Evolutionary conservation across 2,113 vertebrate species (phyloP), one percentile per base, ranked within the genome.

Genomic region (Sebastes fasciatus): DNA sequence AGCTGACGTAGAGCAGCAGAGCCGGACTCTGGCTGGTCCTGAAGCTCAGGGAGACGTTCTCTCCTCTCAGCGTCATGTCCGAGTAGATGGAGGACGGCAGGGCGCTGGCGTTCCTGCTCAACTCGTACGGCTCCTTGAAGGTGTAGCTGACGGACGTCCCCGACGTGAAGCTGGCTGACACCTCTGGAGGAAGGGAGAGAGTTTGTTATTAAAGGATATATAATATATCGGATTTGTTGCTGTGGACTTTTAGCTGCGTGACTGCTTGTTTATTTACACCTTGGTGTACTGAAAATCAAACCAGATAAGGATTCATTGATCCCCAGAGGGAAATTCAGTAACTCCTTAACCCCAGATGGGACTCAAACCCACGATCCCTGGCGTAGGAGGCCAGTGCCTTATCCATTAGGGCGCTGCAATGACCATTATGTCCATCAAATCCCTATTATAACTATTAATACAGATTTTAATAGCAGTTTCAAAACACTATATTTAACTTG

Each of bases 111-210:
- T 99, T 98, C 92, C 96, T 96, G 85, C 89, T 88, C 74, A 95
- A 74, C 45, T 96, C 94, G 5, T 96, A 96, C n/a, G 96, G 96
- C 85, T 98, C 97, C 86, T 96, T 96, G 91, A 98, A 97, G 77
- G 95, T 96, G 89, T 98, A 99, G 48, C 88, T 93, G 86, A 98
- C 85, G 0, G 97, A 97, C 5, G 97, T 95, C 7, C 91, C 96
- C 14, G 95, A 80, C 87, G 93, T 96, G 90, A 99, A 99, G 87
- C 95, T 95, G 4, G 96, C 97, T 77, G 97, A 97, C 77, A 98
- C 92, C 89, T 98, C 97, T 98, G 96, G 26, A 40, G 60, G 6
- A 23, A 21, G 21, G 26, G 26, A 34, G 26, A 26, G 26, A 34
- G 26, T 34, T 34, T 34, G 26, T 34, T 34, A 34, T 34, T 34